Evolutionary conservation across 2,888 invertebrate genomes (phyloP), one percentile per base, ranked within the genome.

Genomic region (Catocala fraxini): DNA sequence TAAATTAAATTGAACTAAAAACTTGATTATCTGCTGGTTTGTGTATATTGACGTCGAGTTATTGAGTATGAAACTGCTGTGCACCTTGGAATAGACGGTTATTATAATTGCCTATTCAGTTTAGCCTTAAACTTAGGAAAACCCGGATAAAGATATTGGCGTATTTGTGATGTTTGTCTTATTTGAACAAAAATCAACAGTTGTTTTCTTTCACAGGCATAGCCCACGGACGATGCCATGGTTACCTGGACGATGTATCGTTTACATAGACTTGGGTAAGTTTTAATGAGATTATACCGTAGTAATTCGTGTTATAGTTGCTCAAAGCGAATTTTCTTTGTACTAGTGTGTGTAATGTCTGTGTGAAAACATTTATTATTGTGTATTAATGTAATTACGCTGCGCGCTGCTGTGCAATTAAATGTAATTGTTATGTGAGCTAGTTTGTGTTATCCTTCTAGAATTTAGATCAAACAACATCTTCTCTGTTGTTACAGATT

Each of bases 401-500:
- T 81, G 67, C 59, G 85, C 81, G 64, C 59, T 71, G 84, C 81
- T 81, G 60, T 77, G 80, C 79, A 65, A 65, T 64, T 63, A 69
- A 65, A 48, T 65, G 25, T 70, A 42, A 59, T 70, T 64, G 58
- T 65, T 69, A 63, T 67, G 67, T 63, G 65, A 65, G 56, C 54
- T 59, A 56, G 57, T 59, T 62, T 46, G 46, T 55, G 41, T 15
- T 58, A 59, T 53, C 5, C 13, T 65, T 62, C 10, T 57, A 60
- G 69, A 74, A 68, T 61, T 58, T 52, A 51, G 61, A 75, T 82
- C 72, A 81, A 82, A 77, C 68, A 80, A 75, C 57, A 46, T 63
- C 55, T 79, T 85, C 72, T 89, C 84, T 72, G 65, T 86, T 86
- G 86, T 86, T 86, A 71, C 84, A 86, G 86, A 75, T 68, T 60